These are phyloP conservation scores for Catagonus wagneri DNA, from an alignment of 2,113 vertebrate genomes.

Conservation along the genomic window DNA sequence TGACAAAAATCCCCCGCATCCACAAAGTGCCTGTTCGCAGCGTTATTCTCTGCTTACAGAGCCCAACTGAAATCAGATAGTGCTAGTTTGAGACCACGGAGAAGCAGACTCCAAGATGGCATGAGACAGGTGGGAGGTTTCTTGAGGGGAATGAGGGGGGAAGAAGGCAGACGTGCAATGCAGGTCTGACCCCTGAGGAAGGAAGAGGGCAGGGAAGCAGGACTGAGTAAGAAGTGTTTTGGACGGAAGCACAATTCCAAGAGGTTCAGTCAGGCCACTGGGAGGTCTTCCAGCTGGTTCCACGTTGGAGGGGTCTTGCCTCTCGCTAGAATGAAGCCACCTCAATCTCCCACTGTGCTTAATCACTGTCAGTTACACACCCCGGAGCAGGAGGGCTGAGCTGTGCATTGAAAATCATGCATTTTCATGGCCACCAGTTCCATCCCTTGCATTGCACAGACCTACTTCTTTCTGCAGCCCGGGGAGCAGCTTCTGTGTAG, in stretches of 20 bases:
- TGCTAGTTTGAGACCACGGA: background rate
- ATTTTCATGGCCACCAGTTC: background rate
- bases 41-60: background rate
- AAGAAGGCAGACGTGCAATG: background rate
- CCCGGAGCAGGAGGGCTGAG: background rate
- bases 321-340: background rate
- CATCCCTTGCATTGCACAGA: background rate
- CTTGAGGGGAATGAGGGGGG: background rate
- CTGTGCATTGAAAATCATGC: background rate
- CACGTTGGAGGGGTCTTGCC: background rate
- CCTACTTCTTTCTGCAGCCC: background rate
- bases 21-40: conserved; percentile 10
- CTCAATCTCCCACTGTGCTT: background rate
- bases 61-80: background rate
- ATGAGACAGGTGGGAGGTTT: background rate
- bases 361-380: background rate
- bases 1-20: conserved; percentile 50
- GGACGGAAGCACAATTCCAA: background rate
- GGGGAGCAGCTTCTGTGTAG: background rate
- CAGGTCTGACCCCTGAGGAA: background rate
- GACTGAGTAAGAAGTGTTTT: background rate
- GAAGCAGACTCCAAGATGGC: background rate
- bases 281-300: background rate
- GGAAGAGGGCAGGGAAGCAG: background rate
- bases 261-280: background rate